These are phyloP conservation scores for Morpho achilles DNA, from an alignment of 2,888 invertebrate genomes.

Conservation along the genomic window DNA sequence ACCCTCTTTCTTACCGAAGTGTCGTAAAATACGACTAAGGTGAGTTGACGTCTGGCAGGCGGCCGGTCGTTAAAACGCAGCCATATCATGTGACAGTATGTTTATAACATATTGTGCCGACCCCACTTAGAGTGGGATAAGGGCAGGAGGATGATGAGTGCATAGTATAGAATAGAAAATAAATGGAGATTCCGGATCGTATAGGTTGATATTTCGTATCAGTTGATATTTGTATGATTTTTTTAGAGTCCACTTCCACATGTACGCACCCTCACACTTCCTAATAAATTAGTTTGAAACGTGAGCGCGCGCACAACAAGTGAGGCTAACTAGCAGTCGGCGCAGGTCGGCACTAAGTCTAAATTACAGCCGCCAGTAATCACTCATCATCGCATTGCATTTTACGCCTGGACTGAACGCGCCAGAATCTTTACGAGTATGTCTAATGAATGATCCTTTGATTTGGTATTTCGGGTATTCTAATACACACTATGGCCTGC, in stretches of 20 bases:
- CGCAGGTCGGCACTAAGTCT: conserved; percentile 64
- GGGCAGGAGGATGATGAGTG: too few relatives aligned
- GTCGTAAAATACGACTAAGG: too few relatives aligned
- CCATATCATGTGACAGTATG: too few relatives aligned
- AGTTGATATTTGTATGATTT: background rate
- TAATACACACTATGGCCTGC: too few relatives aligned
- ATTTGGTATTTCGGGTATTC: background rate
- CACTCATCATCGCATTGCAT: conserved; percentile 48
- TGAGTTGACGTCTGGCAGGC: too few relatives aligned
- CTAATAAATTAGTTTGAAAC: conserved; percentile 29
- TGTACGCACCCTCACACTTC: background rate
- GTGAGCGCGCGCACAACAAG: conserved; percentile 71
- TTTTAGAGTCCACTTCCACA: conserved; percentile 38
- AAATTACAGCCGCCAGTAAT: conserved; percentile 68
- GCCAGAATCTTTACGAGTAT: conserved; percentile 13
- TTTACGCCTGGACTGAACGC: conserved; percentile 37
- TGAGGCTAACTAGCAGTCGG: conserved; percentile 69
- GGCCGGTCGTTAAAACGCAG: too few relatives aligned
- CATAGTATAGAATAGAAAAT: too few relatives aligned
- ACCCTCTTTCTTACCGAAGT: too few relatives aligned
- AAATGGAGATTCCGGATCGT: too few relatives aligned
- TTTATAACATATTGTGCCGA: too few relatives aligned
- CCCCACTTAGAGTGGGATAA: too few relatives aligned
- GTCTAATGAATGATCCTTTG: conserved; percentile 17
- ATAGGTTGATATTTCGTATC: too few relatives aligned